Evolutionary conservation across 2,888 invertebrate genomes (phyloP).

Genomic region (Patella caerulea): DNA sequence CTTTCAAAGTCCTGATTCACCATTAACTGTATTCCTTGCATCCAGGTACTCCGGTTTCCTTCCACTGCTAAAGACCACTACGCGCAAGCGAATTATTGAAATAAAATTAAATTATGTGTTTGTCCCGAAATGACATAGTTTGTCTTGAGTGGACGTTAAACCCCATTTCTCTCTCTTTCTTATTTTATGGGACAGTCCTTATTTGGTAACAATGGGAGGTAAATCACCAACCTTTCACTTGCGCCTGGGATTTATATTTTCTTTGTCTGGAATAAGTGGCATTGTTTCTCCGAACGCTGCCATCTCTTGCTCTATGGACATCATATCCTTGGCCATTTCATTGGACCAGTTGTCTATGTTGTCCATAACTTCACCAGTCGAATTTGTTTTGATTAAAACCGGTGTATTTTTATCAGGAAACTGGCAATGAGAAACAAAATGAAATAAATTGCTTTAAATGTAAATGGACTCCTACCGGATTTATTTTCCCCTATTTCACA

Average conservation of each 20-base stretch:
- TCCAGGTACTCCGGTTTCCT: too few relatives aligned
- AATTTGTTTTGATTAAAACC: conserved; percentile 16
- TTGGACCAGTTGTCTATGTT: conserved; percentile 66
- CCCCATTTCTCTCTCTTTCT: too few relatives aligned
- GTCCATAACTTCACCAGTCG: conserved; percentile 51
- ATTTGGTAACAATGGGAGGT: too few relatives aligned
- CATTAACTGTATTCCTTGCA: too few relatives aligned
- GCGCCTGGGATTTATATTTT: neutral
- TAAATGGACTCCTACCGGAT: neutral
- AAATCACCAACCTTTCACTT: neutral
- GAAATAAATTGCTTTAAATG: neutral
- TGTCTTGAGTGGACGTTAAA: too few relatives aligned
- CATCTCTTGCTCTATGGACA: conserved; percentile 67
- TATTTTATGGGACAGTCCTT: too few relatives aligned
- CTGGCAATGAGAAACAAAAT: conserved; percentile 13
- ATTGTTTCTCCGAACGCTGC: conserved; percentile 67
- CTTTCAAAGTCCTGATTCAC: too few relatives aligned
- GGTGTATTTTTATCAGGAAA: conserved; percentile 9
- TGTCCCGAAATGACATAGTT: too few relatives aligned
- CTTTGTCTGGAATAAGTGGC: conserved; percentile 4
- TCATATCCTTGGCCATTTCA: conserved; percentile 69
- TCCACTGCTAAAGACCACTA: too few relatives aligned
- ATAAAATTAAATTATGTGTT: too few relatives aligned
- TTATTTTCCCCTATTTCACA: too few relatives aligned
- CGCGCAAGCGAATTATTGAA: too few relatives aligned